A percentile compares a stretch with the other conserved stretches of the same genome.
Evolutionary conservation across 2,113 vertebrate genomes (phyloP).

Genomic region (Columbina picui): DNA sequence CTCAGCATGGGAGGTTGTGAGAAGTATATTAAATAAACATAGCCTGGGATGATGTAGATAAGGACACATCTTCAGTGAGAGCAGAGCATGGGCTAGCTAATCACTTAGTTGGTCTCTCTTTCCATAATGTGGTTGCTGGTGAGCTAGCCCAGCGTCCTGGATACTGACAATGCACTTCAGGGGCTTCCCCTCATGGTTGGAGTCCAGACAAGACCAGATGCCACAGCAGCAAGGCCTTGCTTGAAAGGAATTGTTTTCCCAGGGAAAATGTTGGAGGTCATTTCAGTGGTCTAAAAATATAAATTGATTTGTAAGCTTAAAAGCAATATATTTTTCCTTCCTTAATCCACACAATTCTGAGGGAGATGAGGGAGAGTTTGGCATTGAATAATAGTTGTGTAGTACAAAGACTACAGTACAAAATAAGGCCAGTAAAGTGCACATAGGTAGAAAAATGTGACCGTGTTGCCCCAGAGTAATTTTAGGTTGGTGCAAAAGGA

Average conservation of each 20-base stretch:
- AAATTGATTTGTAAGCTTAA: not conserved
- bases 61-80: not conserved
- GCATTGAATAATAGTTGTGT: not conserved
- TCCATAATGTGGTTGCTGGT: not conserved
- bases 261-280: not conserved
- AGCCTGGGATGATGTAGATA: not conserved
- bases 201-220: not conserved
- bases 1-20: not conserved
- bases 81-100: not conserved
- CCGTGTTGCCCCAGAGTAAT: not conserved
- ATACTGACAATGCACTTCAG: not conserved
- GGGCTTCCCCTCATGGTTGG: fast-evolving
- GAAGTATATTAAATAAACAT: not conserved
- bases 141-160: not conserved
- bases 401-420: not conserved
- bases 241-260: not conserved
- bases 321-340: not conserved
- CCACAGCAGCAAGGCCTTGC: not conserved
- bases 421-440: not conserved
- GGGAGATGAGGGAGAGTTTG: not conserved
- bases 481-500: too few relatives aligned
- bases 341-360: not conserved
- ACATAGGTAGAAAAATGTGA: not conserved
- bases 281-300: not conserved
- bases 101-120: not conserved